Conservation (phyloP, 2,888 invertebrate genomes). For the Ormyrus pomaceus region DNA sequence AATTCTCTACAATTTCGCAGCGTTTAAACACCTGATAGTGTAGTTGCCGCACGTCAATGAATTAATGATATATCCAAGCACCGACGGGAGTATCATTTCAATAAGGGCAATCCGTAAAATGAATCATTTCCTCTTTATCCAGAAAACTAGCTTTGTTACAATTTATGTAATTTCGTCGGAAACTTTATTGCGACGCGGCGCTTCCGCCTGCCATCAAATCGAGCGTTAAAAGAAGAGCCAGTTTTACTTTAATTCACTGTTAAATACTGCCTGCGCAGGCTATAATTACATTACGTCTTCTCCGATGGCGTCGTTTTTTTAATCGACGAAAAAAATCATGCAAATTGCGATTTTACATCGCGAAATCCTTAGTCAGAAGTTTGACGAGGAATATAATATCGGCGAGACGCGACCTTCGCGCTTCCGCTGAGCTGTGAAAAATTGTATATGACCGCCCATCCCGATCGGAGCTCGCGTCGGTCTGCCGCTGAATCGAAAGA, state of each 20-base stretch:
- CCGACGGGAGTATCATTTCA: too few species aligned
- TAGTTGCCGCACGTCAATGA: too few species aligned
- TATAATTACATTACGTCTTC: background rate
- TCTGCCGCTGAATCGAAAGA: conserved; percentile 5
- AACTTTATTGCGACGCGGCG: too few species aligned
- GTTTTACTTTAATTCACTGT: background rate
- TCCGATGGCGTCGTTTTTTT: background rate
- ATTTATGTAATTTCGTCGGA: background rate
- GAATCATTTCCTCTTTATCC: background rate
- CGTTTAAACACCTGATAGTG: too few species aligned
- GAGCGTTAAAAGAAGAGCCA: background rate
- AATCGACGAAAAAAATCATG: background rate
- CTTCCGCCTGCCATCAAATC: too few species aligned
- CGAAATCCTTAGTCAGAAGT: conserved; percentile 5
- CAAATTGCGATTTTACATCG: background rate
- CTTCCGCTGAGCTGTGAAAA: conserved; percentile 41
- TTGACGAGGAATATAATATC: conserved; percentile 1
- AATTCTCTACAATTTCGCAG: too few species aligned
- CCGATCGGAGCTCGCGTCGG: conserved; percentile 9
- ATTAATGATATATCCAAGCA: too few species aligned
- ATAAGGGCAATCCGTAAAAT: too few species aligned
- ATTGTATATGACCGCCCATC: conserved; percentile 19
- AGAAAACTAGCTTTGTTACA: background rate
- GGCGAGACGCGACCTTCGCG: conserved; percentile 19
- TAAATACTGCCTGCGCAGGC: background rate